A percentile compares a stretch with the other conserved stretches of the same genome.
Evolutionary conservation across 1,140 invertebrate genomes (phyloP).

Genomic region (Temnothorax curvispinosus): DNA sequence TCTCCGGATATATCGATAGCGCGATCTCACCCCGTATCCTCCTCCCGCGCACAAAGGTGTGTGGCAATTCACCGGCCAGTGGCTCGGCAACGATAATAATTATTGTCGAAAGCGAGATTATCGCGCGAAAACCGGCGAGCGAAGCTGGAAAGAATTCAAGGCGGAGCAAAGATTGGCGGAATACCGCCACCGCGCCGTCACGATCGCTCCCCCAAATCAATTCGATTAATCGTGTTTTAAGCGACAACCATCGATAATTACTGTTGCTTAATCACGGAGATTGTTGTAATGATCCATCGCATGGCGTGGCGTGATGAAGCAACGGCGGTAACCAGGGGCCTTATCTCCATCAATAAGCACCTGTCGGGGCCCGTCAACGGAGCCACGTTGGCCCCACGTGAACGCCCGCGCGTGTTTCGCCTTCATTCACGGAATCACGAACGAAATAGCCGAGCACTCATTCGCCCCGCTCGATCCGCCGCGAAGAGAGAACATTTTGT

Average conservation of each 20-base stretch:
- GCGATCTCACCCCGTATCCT: slow-evolving; percentile 14
- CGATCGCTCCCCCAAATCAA: slow-evolving; percentile 71
- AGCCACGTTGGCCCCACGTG: slow-evolving; percentile 42
- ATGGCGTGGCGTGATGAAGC: slow-evolving; percentile 5
- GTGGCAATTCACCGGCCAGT: neutral
- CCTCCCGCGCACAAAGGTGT: neutral
- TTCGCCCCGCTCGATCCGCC: neutral
- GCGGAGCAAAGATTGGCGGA: slow-evolving; percentile 15
- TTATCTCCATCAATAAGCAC: slow-evolving; percentile 74
- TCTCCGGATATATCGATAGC: neutral
- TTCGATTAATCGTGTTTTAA: slow-evolving; percentile 78
- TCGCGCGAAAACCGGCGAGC: neutral
- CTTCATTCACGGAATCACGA: slow-evolving; percentile 62
- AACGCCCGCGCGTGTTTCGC: slow-evolving; percentile 59
- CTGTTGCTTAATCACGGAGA: slow-evolving; percentile 75
- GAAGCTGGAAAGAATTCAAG: slow-evolving; percentile 13
- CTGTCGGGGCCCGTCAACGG: slow-evolving; percentile 61
- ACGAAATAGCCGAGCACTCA: neutral
- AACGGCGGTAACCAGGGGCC: slow-evolving; percentile 62
- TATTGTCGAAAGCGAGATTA: slow-evolving; percentile 22
- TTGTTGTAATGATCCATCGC: slow-evolving; percentile 20
- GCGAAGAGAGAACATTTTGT: neutral
- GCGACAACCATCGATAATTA: slow-evolving; percentile 79
- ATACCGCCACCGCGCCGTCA: slow-evolving; percentile 9
- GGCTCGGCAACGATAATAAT: slow-evolving; percentile 31